A percentile compares a stretch with the other conserved stretches of the same genome.
These are phyloP conservation scores for Brachyrhaphis roseni DNA, from an alignment of 2,797 vertebrate genomes.

Conservation along the genomic window DNA sequence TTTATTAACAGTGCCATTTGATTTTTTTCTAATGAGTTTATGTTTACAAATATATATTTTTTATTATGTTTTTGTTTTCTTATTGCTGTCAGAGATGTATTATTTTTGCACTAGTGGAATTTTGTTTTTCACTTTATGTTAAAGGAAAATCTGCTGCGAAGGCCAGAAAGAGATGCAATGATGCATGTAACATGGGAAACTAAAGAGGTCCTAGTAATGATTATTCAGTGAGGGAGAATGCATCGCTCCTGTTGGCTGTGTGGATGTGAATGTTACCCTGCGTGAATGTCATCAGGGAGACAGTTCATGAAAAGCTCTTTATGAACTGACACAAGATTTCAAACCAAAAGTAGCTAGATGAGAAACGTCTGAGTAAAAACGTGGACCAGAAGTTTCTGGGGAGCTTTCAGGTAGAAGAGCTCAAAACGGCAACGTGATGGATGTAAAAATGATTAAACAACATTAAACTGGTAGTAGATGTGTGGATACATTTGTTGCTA, in stretches of 20 bases:
- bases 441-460: slow-evolving; percentile 38
- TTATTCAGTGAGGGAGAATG: slow-evolving; percentile 23
- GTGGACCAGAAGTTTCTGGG: slow-evolving; percentile 43
- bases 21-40: slow-evolving; percentile 39
- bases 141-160: slow-evolving; percentile 28
- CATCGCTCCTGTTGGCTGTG: slow-evolving; percentile 27
- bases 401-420: slow-evolving; percentile 28
- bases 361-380: slow-evolving; percentile 15
- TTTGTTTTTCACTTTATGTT: slow-evolving; percentile 68
- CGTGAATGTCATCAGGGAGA: slow-evolving; percentile 52
- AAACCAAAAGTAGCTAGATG: slow-evolving; percentile 37
- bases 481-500: neutral
- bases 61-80: slow-evolving; percentile 50
- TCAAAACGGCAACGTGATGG: slow-evolving; percentile 21
- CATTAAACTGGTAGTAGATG: neutral
- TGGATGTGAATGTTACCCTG: slow-evolving; percentile 45
- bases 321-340: slow-evolving; percentile 41
- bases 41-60: slow-evolving; percentile 46
- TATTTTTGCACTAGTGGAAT: slow-evolving; percentile 74
- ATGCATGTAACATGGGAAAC: slow-evolving; percentile 15
- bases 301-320: slow-evolving; percentile 30
- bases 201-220: slow-evolving; percentile 14
- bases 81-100: slow-evolving; percentile 68
- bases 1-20: slow-evolving; percentile 68
- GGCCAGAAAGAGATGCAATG: slow-evolving; percentile 38